These are phyloP conservation scores for Temnothorax nylanderi DNA, from an alignment of 1,140 invertebrate species.

Conservation along the genomic window DNA sequence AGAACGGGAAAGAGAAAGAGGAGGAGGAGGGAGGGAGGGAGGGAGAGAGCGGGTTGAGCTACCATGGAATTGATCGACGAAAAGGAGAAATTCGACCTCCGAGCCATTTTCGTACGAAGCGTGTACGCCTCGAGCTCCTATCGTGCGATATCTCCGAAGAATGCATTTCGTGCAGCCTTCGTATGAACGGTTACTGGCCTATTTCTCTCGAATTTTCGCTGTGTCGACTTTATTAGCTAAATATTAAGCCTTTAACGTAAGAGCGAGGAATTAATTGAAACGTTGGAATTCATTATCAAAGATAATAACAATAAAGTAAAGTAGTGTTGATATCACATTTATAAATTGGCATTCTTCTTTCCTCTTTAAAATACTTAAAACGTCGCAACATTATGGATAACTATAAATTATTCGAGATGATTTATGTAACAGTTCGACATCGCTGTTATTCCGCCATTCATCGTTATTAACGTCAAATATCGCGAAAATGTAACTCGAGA, in stretches of 20 bases:
- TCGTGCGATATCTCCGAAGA: slow-evolving; percentile 24
- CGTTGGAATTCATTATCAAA: background rate
- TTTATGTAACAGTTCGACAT: background rate
- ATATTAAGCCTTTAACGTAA: background rate
- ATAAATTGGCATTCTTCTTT: background rate
- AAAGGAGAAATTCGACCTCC: slow-evolving; percentile 50
- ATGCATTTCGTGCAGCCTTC: slow-evolving; percentile 17
- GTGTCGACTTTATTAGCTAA: background rate
- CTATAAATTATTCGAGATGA: background rate
- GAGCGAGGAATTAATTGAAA: background rate
- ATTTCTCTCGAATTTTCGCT: background rate
- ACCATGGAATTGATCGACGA: slow-evolving; percentile 47
- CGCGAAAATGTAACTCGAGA: slow-evolving; percentile 6
- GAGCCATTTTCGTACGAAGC: slow-evolving; percentile 37
- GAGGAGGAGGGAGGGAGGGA: background rate
- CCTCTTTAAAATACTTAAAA: background rate
- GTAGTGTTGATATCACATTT: background rate
- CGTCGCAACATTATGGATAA: background rate
- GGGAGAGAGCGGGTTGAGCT: background rate
- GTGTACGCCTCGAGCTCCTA: slow-evolving; percentile 4
- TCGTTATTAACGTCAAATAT: background rate
- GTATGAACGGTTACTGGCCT: background rate
- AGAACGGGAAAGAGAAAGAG: background rate
- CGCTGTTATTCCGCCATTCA: background rate
- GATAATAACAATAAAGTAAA: background rate